These are phyloP conservation scores for Halichoerus grypus DNA, from an alignment of 2,113 vertebrate species.

Conservation along the genomic window DNA sequence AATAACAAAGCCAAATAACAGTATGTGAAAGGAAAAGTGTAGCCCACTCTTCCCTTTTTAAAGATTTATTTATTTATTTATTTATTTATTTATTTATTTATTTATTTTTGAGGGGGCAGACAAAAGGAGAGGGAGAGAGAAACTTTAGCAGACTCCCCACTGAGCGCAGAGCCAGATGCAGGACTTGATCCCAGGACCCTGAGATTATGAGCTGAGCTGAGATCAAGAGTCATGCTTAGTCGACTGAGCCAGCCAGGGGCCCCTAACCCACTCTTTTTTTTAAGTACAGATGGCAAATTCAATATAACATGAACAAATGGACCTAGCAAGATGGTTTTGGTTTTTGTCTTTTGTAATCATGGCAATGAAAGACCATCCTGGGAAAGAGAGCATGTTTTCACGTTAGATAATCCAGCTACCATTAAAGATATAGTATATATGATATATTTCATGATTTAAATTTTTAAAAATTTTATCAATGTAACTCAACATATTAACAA, in stretches of 20 bases:
- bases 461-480: background rate
- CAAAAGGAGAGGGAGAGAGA: background rate
- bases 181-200: background rate
- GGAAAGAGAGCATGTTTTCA: conserved; percentile 23
- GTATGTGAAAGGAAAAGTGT: background rate
- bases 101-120: too few species aligned
- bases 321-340: background rate
- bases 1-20: conserved; percentile 3
- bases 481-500: background rate
- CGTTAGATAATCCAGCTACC: background rate
- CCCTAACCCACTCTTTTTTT: background rate
- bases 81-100: background rate
- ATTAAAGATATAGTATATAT: background rate
- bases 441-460: background rate
- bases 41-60: background rate
- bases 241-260: background rate
- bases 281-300: background rate
- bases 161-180: background rate
- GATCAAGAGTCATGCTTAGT: background rate
- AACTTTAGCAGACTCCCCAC: background rate
- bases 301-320: background rate
- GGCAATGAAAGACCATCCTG: background rate
- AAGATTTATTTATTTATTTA: background rate
- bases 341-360: background rate
- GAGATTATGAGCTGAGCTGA: background rate